phyloP scores from a whole-genome alignment of 2,113 vertebrate genomes.

The Centrocercus urophasianus region DNA sequence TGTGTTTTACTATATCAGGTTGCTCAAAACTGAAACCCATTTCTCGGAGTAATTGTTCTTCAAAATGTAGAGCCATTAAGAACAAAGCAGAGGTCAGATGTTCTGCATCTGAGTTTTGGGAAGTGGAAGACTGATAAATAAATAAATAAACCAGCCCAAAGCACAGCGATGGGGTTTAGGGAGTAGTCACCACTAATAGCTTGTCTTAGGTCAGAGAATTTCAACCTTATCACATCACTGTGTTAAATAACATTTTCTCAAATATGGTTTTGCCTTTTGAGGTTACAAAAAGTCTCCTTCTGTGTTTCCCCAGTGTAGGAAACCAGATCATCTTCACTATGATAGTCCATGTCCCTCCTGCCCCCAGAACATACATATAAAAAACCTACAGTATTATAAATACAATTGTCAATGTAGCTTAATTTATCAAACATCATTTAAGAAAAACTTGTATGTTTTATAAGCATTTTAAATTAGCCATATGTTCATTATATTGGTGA shows the following conservation, averaged over 20 bases:
- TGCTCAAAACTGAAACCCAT: background rate
- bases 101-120: slow-evolving; percentile 11
- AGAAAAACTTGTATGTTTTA: slow-evolving; percentile 57
- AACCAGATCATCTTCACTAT: background rate
- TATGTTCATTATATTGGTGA: slow-evolving; percentile 51
- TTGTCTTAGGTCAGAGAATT: slow-evolving; percentile 78
- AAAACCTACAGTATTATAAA: background rate
- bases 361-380: background rate
- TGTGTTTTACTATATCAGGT: background rate
- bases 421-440: slow-evolving; percentile 16
- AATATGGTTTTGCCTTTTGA: background rate
- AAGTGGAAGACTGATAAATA: slow-evolving; percentile 73
- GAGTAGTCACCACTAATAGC: slow-evolving; percentile 80
- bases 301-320: background rate
- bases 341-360: background rate
- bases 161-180: slow-evolving; percentile 74
- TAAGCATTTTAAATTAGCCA: slow-evolving; percentile 53
- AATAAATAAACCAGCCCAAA: slow-evolving; percentile 72
- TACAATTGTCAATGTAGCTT: slow-evolving; percentile 1
- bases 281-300: background rate
- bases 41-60: slow-evolving; percentile 6
- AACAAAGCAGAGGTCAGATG: background rate
- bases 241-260: slow-evolving; percentile 80
- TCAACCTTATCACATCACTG: slow-evolving; percentile 67
- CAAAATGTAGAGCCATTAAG: background rate